Evolutionary conservation across 2,113 vertebrate species (phyloP), one percentile per base, ranked within the genome.

Genomic region (Morone chrysops): DNA sequence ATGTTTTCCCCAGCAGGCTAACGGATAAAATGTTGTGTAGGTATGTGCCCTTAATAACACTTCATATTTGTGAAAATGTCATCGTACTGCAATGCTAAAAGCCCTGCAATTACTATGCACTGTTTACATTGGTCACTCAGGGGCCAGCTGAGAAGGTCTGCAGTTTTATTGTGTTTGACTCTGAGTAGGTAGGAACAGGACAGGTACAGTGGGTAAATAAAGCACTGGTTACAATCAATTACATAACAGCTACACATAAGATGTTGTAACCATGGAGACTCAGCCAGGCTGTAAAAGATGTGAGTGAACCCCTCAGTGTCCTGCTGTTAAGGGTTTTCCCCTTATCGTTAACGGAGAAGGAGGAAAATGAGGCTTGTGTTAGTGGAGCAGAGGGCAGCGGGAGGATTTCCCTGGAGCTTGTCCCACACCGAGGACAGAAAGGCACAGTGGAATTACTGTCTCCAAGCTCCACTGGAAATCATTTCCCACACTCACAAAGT

Each of bases 221-320:
- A 80, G 43, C 72, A 60, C 82, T 74, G 0, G 47, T 75, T 81
- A 67, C 68, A 84, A 78, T 75, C 83, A 73, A 78, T 90, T 84
- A 86, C 57, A 81, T 87, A 88, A 89, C 69, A 68, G 13, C 50
- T 67, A 59, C 76, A 69, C 73, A 70, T 31, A 50, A 72, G 60
- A 83, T 75, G 83, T 45, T 36, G 90, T 91, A 90, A 82, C 92
- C 90, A 93, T 90, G 86, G 90, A 53, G 86, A 94, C 81, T 53
- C 59, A 1, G 59, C 13, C 4, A 45, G 75, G 61, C 71, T 87
- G 53, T 36, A 53, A 75, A 67, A 48, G 54, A 79, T 80, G 60
- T 7, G 40, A 57, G 77, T 41, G 65, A 84, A 80, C 61, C 31
- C 45, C 63, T 78, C 47, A 1, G 62, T 18, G 45, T 48, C 61